Base-by-base conservation (phyloP, 2,888 invertebrate species). In the Pristionchus japonicus region DNA sequence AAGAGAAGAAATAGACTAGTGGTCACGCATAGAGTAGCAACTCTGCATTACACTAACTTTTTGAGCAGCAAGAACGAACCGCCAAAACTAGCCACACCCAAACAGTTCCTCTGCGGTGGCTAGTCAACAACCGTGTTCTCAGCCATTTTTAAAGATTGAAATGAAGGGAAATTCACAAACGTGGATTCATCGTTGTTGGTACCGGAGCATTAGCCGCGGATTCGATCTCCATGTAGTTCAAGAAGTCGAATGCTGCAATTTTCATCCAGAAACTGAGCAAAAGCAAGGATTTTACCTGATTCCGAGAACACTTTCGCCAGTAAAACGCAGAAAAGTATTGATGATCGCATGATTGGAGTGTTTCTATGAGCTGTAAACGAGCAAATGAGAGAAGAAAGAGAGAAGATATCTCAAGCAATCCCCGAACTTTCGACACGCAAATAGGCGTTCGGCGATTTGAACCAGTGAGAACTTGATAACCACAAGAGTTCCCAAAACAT, bases 181-280 rank as follows among this genome's bases (percentile, higher is more conserved):
- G 17, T 27, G 77, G 77, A 77, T 77, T 77, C 27, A 77, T 43
- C 9, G 77, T 15, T 17, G 43, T n/a, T 4, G 77, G 77, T 34
- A 6, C 3, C 7, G 1, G n/a, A 0, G 43, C 23, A n/a, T n/a
- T n/a, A n/a, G 40, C 43, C n/a, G 17, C 70, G 0, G n/a, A 13
- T 43, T 77, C 77, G 27, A 77, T 77, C 27, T 77, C 77, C 23
- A 77, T 27, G 27, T 77, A 77, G 27, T 77, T 77, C 23, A 77
- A 47, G 27, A 77, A 77, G 43, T 77, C 77, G 47, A 77, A 77
- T 3, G 37, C 77, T 77, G 77, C 11, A 43, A 77, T 47, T n/a
- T n/a, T 11, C 2, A 77, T 77, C 37, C 37, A 6, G 37, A 70
- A 70, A 64, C 11, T 4, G 15, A 0, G 0, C 1, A 34, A 70